Conservation (phyloP, 2,888 invertebrate genomes). For the Fragum whitleyi region DNA sequence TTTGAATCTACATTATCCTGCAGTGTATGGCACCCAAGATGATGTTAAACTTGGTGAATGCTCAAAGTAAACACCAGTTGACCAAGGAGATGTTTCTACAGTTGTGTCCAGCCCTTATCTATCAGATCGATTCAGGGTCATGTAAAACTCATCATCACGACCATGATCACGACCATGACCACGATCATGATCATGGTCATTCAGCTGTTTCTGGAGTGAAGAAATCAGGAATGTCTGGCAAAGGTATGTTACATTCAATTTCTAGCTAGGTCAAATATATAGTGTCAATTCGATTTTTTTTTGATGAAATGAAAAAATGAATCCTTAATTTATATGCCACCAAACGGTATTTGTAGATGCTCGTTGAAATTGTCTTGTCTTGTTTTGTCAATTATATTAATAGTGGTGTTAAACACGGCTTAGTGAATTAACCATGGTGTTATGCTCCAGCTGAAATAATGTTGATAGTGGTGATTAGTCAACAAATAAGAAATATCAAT, state of each 20-base stretch:
- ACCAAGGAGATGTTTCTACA: conserved; percentile 74
- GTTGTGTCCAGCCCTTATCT: conserved; percentile 84
- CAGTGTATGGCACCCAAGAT: conserved; percentile 50
- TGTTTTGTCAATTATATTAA: no score
- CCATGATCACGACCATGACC: conserved; percentile 32
- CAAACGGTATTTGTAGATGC: no score
- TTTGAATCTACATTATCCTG: no score
- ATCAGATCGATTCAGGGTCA: conserved; percentile 76
- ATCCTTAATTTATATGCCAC: no score
- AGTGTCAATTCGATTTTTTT: not conserved
- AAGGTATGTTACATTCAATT: not conserved
- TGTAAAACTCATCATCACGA: conserved; percentile 58
- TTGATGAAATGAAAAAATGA: no score
- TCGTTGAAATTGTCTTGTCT: no score
- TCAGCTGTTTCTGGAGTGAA: not conserved
- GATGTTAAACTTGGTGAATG: conserved; percentile 41
- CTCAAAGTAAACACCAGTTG: conserved; percentile 32
- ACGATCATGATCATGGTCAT: conserved; percentile 36
- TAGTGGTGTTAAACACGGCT: no score
- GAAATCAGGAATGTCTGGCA: not conserved
- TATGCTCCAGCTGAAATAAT: no score
- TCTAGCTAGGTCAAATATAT: not conserved
- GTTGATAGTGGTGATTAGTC: no score
- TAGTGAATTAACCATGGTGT: no score
- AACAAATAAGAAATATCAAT: no score